Conservation (phyloP, 2,113 vertebrate genomes). For the Meriones unguiculatus region DNA sequence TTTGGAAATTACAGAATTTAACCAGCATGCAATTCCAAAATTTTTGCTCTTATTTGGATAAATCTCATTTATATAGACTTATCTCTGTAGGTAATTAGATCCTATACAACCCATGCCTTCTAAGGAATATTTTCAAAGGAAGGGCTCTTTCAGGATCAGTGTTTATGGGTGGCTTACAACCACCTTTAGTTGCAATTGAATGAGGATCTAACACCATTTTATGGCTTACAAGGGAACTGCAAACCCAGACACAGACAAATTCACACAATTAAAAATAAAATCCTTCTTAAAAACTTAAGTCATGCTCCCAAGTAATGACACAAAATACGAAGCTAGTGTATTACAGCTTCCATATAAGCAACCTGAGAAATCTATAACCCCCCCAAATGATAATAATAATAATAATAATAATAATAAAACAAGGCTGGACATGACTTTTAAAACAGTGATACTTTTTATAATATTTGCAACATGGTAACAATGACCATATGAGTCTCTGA, state of each 20-base stretch:
- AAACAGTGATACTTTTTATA: not conserved
- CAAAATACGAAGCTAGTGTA: not conserved
- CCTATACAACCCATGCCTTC: not conserved
- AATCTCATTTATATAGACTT: not conserved
- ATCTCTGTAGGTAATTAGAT: not conserved
- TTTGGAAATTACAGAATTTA: not conserved
- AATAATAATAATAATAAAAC: not conserved
- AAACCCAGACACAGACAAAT: not conserved
- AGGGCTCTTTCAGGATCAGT: not conserved
- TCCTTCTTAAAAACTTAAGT: not conserved
- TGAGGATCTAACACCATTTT: not conserved
- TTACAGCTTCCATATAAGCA: not conserved
- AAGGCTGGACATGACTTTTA: not conserved
- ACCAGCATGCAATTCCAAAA: not conserved
- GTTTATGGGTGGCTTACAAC: not conserved
- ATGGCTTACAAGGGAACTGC: not conserved
- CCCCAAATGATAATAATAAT: too few relatives aligned
- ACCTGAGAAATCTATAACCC: not conserved
- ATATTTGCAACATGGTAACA: constrained; percentile 30
- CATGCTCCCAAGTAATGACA: constrained; percentile 22
- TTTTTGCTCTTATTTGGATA: not conserved
- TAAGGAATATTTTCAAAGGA: not conserved
- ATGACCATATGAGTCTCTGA: not conserved
- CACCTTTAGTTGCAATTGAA: not conserved
- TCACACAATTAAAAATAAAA: not conserved